phyloP scores from a whole-genome alignment of 2,797 vertebrate species.

The Coranthus polyacanthus region DNA sequence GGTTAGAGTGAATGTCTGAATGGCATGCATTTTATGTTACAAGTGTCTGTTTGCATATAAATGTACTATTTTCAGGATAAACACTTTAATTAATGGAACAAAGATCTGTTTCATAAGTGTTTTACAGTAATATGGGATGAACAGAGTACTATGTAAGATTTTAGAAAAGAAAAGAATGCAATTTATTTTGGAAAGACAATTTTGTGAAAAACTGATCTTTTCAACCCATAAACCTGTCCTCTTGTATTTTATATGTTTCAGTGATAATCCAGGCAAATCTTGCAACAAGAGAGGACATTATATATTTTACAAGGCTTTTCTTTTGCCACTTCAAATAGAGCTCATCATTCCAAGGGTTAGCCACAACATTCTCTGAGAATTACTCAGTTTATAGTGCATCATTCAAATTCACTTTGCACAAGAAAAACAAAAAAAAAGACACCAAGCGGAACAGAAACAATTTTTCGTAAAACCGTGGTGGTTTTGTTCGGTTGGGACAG shows the following conservation, averaged over 20 bases:
- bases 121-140: conserved; percentile 58
- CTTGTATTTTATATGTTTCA: conserved; percentile 28
- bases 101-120: conserved; percentile 36
- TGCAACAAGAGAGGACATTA: conserved; percentile 30
- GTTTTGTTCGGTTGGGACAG: conserved; percentile 22
- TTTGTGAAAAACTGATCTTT: conserved; percentile 39
- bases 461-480: not conserved
- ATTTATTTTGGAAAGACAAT: conserved; percentile 56
- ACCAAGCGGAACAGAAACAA: conserved; percentile 19
- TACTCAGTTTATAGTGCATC: conserved; percentile 79
- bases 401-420: conserved; percentile 65
- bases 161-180: conserved; percentile 36
- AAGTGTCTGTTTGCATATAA: conserved; percentile 79
- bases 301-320: conserved; percentile 44
- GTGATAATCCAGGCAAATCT: conserved; percentile 27
- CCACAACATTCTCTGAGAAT: conserved; percentile 77
- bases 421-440: conserved; percentile 45
- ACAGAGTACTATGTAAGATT: conserved; percentile 46
- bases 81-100: conserved; percentile 40
- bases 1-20: conserved; percentile 73
- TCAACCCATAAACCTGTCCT: conserved; percentile 25
- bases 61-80: conserved; percentile 63
- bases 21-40: conserved; percentile 82
- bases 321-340: conserved; percentile 57
- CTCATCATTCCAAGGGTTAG: conserved; percentile 50